Evolutionary conservation across 2,113 vertebrate genomes (phyloP).

Genomic region (Turdus rufiventris): DNA sequence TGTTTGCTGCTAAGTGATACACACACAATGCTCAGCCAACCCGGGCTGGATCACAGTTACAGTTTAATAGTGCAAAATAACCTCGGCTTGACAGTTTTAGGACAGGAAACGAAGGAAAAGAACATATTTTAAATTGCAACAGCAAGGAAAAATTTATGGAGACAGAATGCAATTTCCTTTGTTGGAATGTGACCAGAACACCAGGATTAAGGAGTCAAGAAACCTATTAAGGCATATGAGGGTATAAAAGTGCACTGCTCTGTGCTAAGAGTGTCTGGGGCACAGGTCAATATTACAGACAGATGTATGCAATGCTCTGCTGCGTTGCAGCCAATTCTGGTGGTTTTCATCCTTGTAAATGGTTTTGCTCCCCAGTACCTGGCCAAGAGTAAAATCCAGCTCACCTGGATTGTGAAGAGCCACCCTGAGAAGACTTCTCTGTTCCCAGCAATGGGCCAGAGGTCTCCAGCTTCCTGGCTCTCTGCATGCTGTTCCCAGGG

Average conservation of each 20-base stretch:
- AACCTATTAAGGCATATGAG: conserved; percentile 21
- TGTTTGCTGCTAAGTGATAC: not conserved
- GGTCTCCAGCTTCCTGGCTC: conserved; percentile 60
- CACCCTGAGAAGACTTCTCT: conserved; percentile 35
- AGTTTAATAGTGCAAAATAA: conserved; percentile 23
- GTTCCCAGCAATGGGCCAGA: not conserved
- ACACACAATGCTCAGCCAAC: accelerated
- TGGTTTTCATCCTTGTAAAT: not conserved
- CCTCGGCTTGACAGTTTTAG: conserved; percentile 25
- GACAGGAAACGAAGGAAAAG: not conserved
- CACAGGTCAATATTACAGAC: not conserved
- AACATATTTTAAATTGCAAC: conserved; percentile 12
- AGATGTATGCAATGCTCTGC: not conserved
- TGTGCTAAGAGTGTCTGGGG: conserved; percentile 1
- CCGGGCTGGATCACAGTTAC: not conserved
- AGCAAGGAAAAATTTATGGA: conserved; percentile 32
- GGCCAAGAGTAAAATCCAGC: not conserved
- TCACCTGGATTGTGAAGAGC: conserved; percentile 73
- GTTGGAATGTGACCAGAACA: conserved; percentile 44
- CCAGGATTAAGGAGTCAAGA: conserved; percentile 48
- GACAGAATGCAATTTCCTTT: conserved; percentile 53
- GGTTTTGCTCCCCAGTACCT: not conserved
- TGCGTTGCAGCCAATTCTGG: not conserved
- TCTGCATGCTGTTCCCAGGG: conserved; percentile 58
- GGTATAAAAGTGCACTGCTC: not conserved